Conservation (phyloP, 2,113 vertebrate species). For the Microtus oregoni region DNA sequence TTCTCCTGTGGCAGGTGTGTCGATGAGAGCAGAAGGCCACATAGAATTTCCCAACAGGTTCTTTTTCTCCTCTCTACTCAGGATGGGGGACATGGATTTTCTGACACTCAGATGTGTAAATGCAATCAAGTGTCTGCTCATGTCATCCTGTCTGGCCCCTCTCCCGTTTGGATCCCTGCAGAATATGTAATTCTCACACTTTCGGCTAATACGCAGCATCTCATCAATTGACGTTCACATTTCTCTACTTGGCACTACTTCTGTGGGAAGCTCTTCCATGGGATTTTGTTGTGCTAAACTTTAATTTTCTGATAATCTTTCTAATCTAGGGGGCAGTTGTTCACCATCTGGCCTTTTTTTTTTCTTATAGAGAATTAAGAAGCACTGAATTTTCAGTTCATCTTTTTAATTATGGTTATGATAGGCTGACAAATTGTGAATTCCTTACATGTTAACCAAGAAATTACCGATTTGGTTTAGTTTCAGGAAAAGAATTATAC, state of each 20-base stretch:
- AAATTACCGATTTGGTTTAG: not conserved
- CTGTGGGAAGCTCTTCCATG: too few relatives aligned
- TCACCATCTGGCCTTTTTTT: not conserved
- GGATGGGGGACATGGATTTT: too few relatives aligned
- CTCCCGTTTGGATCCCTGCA: not conserved
- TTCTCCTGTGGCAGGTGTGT: not conserved
- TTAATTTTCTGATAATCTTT: not conserved
- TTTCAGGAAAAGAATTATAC: not conserved
- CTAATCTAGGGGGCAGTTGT: too few relatives aligned
- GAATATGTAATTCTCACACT: not conserved
- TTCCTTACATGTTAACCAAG: not conserved
- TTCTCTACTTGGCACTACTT: not conserved
- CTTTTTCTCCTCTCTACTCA: not conserved
- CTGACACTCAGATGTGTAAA: not conserved
- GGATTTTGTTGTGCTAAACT: not conserved
- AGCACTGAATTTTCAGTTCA: not conserved
- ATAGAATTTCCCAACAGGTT: not conserved
- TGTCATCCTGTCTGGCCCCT: not conserved
- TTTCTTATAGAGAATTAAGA: not conserved
- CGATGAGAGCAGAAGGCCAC: not conserved
- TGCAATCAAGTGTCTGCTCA: not conserved
- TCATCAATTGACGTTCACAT: not conserved
- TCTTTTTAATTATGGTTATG: not conserved
- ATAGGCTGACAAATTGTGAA: not conserved
- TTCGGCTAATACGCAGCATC: too few relatives aligned